Base-by-base conservation (phyloP, 2,888 invertebrate species). In the Patella ulyssiponensis region DNA sequence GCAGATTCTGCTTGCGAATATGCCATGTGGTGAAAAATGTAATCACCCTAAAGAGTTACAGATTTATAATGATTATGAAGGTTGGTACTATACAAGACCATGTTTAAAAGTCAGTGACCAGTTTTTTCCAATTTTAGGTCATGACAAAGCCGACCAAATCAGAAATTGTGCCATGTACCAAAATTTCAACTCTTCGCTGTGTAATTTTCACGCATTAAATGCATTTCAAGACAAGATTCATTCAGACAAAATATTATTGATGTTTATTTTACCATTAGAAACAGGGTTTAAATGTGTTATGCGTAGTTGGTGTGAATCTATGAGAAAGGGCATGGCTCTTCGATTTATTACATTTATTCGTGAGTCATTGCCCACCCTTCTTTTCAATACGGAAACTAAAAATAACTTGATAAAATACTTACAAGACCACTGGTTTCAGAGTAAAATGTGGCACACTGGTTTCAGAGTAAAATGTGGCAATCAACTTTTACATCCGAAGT, bases 201-300 rank as follows among this genome's bases (percentile, higher is more conserved):
- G 56, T 56, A 56, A 56, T 56, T 56, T 56, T 56, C 56, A 56
- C n/a, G 56, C 56, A 56, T 56, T 56, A 56, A 56, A n/a, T 56
- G 56, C 56, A 56, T 56, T 56, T 56, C 56, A 56, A 56, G 27
- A 27, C 27, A 27, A 27, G 27, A 27, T 27, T 27, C 27, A 27
- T 27, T 27, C 27, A 27, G 56, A 56, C 3, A 56, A 56, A n/a
- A 56, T 56, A 2, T 17, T 56, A n/a, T 14, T n/a, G n/a, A 56
- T 56, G 56, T 56, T 56, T 56, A 56, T 56, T 56, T 56, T 56
- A n/a, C 56, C 56, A n/a, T n/a, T 56, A 14, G 56, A 56, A 56
- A 56, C 56, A 56, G 3, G 56, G 56, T 56, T 56, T 56, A 56
- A 56, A 56, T 56, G 56, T 56, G 56, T 56, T n/a, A 56, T 56